These are phyloP conservation scores for Gouania willdenowi DNA, from an alignment of 2,797 vertebrate species.

Conservation along the genomic window DNA sequence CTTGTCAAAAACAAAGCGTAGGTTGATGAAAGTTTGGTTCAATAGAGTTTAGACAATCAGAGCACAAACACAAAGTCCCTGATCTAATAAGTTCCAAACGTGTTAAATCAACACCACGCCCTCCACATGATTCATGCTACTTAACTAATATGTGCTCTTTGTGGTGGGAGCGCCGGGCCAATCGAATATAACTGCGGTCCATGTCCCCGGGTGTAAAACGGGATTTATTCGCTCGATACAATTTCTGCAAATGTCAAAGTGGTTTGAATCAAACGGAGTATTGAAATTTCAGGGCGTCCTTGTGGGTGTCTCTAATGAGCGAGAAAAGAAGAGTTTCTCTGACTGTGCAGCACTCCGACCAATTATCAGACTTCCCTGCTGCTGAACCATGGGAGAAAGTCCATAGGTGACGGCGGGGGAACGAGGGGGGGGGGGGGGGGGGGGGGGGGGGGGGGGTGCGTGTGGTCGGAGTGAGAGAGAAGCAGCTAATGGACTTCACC, in stretches of 20 bases:
- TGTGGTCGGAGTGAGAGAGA: slow-evolving; percentile 55
- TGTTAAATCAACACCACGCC: background rate
- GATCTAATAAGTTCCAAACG: too few relatives aligned
- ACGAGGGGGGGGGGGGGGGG: slow-evolving; percentile 31
- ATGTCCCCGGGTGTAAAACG: slow-evolving; percentile 15
- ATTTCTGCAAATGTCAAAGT: slow-evolving; percentile 62
- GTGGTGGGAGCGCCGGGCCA: slow-evolving; percentile 11
- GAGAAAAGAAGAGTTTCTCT: slow-evolving; percentile 58
- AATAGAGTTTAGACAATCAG: slow-evolving; percentile 22
- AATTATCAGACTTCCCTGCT: slow-evolving; percentile 73
- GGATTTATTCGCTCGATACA: slow-evolving; percentile 43
- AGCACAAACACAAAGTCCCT: background rate
- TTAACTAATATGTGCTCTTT: slow-evolving; percentile 5
- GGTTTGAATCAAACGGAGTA: slow-evolving; percentile 53
- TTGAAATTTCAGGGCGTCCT: slow-evolving; percentile 59
- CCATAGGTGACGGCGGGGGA: slow-evolving; percentile 59
- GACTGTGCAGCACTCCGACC: slow-evolving; percentile 61
- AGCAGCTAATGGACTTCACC: slow-evolving; percentile 57
- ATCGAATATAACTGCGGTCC: slow-evolving; percentile 34
- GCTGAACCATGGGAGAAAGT: slow-evolving; percentile 68
- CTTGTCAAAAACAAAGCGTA: background rate
- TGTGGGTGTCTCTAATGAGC: slow-evolving; percentile 63
- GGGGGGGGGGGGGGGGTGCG: slow-evolving; percentile 53
- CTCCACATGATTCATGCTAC: slow-evolving; percentile 3
- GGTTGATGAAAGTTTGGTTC: slow-evolving; percentile 35